Evolutionary conservation across 2,113 vertebrate species (phyloP).

Genomic region (Colistium nudipinnis): DNA sequence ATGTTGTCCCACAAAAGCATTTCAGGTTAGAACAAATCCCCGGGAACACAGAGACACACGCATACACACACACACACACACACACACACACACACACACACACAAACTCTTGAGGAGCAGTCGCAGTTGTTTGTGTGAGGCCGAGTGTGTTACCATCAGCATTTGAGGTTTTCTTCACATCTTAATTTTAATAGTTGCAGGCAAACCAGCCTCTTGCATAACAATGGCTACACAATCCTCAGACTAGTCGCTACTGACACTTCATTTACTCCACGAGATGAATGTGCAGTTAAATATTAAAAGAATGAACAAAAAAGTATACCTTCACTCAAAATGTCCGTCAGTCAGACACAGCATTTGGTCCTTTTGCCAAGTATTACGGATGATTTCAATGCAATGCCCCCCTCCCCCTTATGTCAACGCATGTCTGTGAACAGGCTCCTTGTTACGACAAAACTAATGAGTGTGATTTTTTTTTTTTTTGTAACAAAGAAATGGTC

Average conservation of each 20-base stretch:
- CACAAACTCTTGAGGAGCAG: neutral
- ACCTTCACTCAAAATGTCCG: neutral
- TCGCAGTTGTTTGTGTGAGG: neutral
- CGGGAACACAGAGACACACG: neutral
- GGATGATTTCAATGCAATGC: neutral
- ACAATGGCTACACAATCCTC: neutral
- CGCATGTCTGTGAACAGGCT: neutral
- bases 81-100: neutral
- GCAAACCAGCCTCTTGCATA: neutral
- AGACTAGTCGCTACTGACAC: neutral
- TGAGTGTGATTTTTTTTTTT: neutral
- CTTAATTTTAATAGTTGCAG: neutral
- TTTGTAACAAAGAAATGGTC: neutral
- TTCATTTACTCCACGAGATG: constrained; percentile 21
- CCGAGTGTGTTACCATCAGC: neutral
- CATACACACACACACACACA: neutral
- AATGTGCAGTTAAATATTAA: constrained; percentile 13
- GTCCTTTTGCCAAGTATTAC: neutral
- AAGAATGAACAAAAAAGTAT: constrained; percentile 1
- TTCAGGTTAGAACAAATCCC: neutral
- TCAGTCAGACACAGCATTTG: neutral
- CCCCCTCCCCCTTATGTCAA: neutral
- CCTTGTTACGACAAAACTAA: neutral
- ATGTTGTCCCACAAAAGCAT: neutral
- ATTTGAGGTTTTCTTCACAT: neutral